Evolutionary conservation across 1,140 invertebrate genomes (phyloP).

Genomic region (Carcinoscorpius rotundicauda): DNA sequence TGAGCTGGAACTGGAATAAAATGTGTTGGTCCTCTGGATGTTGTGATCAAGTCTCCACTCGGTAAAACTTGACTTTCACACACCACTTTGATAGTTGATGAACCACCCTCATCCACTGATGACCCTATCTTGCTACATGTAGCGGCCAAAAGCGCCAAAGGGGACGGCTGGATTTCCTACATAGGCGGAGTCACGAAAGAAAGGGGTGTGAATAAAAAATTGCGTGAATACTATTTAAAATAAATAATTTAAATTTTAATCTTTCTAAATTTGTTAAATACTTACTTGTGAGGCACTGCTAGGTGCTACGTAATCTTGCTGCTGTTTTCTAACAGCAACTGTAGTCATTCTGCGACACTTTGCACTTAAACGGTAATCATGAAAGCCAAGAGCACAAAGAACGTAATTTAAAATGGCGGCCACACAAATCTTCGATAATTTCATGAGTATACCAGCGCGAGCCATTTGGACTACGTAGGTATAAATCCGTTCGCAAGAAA

Average conservation of each 20-base stretch:
- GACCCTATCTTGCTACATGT: slow-evolving; percentile 57
- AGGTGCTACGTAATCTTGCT: slow-evolving; percentile 23
- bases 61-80: slow-evolving; percentile 17
- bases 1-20: slow-evolving; percentile 23
- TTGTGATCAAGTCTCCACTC: slow-evolving; percentile 28
- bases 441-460: slow-evolving; percentile 7
- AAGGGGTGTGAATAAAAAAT: slow-evolving; percentile 19
- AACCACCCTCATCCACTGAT: slow-evolving; percentile 27
- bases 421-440: slow-evolving; percentile 6
- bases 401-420: slow-evolving; percentile 13
- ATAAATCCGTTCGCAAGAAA: slow-evolving; percentile 6
- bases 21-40: slow-evolving; percentile 7
- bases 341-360: slow-evolving; percentile 20
- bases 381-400: neutral
- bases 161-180: slow-evolving; percentile 42
- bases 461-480: slow-evolving; percentile 8
- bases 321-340: slow-evolving; percentile 16
- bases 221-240: slow-evolving; percentile 14
- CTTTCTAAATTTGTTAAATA: neutral
- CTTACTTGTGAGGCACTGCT: slow-evolving; percentile 24
- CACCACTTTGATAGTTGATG: slow-evolving; percentile 18
- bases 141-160: slow-evolving; percentile 56
- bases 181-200: slow-evolving; percentile 21
- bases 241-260: neutral
- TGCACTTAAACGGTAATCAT: slow-evolving; percentile 8